These are phyloP conservation scores for Phaedon cochleariae DNA, from an alignment of 2,888 invertebrate genomes.

Conservation along the genomic window DNA sequence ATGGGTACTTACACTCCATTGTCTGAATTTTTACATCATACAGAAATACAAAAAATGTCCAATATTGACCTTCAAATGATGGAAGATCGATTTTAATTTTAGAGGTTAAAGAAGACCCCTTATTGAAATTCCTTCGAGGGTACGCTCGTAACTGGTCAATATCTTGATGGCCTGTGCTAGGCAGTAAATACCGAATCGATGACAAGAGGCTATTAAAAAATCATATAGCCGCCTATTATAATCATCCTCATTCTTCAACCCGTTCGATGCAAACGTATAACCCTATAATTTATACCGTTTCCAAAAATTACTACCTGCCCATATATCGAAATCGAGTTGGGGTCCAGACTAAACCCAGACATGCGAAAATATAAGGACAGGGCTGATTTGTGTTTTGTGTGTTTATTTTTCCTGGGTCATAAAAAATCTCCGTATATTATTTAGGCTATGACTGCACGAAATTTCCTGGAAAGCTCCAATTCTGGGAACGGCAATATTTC, in stretches of 20 bases:
- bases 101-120: too few relatives aligned
- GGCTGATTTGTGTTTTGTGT: background rate
- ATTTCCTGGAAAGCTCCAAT: background rate
- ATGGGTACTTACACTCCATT: too few relatives aligned
- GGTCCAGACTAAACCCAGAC: background rate
- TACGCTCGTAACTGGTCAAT: too few relatives aligned
- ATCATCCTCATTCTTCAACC: background rate
- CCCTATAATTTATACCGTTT: background rate
- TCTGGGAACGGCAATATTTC: background rate
- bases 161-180: background rate
- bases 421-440: background rate
- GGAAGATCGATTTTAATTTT: too few relatives aligned
- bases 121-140: too few relatives aligned
- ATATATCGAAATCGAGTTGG: background rate
- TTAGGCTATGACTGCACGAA: background rate
- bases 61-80: too few relatives aligned
- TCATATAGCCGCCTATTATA: constrained; percentile 14
- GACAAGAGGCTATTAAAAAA: constrained; percentile 25
- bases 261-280: background rate
- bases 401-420: background rate
- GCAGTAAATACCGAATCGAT: constrained; percentile 20
- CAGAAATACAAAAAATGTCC: too few relatives aligned
- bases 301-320: background rate
- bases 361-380: background rate
- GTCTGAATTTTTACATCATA: too few relatives aligned